These are phyloP conservation scores for Rhinoraja longicauda DNA, from an alignment of 2,797 vertebrate genomes.

Conservation along the genomic window DNA sequence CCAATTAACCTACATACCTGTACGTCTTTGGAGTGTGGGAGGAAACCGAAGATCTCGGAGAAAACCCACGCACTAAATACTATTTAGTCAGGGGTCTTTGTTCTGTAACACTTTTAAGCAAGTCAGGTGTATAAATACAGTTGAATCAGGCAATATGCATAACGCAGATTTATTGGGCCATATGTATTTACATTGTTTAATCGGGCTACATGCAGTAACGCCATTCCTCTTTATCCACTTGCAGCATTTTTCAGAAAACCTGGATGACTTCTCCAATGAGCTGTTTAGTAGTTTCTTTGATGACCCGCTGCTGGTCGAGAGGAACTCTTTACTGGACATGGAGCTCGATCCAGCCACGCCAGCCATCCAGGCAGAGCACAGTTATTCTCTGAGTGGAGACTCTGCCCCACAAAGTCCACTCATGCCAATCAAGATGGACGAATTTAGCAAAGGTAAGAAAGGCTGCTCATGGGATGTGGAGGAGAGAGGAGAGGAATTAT, in stretches of 20 bases:
- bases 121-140: too few species aligned
- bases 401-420: slow-evolving; percentile 94
- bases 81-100: too few species aligned
- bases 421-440: slow-evolving; percentile 85
- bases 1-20: too few species aligned
- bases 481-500: slow-evolving; percentile 36
- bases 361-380: slow-evolving; percentile 95
- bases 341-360: slow-evolving; percentile 79
- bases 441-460: slow-evolving; percentile 69
- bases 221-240: slow-evolving; percentile 44
- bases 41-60: too few species aligned
- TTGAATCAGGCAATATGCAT: too few species aligned
- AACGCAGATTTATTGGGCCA: too few species aligned
- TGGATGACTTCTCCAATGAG: slow-evolving; percentile 97
- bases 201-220: not conserved
- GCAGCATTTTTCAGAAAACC: slow-evolving; percentile 90
- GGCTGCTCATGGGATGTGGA: slow-evolving; percentile 40
- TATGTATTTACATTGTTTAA: not conserved
- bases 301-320: slow-evolving; percentile 83
- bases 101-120: too few species aligned
- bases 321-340: slow-evolving; percentile 82
- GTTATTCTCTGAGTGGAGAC: slow-evolving; percentile 93
- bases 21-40: too few species aligned
- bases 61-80: too few species aligned
- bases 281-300: slow-evolving; percentile 97